Evolutionary conservation across 1,140 invertebrate genomes (phyloP).

Genomic region (Philotrypesis tridentata): DNA sequence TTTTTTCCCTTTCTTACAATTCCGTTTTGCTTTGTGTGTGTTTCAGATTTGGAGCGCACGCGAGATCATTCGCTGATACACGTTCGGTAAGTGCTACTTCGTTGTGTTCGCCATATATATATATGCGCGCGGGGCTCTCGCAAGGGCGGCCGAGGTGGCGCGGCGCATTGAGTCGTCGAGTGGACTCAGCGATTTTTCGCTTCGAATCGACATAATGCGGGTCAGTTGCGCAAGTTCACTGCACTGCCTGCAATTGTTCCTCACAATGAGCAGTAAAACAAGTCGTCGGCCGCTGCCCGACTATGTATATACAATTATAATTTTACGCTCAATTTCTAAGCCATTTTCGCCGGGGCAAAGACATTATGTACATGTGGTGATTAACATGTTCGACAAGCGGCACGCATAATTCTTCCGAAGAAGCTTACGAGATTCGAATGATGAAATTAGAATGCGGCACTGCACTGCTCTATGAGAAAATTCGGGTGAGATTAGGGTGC

Average conservation of each 20-base stretch:
- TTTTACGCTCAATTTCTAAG: not conserved
- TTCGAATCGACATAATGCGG: no score
- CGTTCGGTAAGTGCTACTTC: conserved; percentile 3
- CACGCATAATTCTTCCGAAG: not conserved
- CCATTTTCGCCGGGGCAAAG: not conserved
- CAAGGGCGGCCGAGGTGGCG: not conserved
- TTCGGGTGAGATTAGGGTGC: not conserved
- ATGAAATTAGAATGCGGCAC: no score
- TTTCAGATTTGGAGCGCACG: conserved; percentile 17
- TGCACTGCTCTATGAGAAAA: not conserved
- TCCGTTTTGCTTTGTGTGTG: not conserved
- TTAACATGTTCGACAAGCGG: not conserved
- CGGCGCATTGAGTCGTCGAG: no score
- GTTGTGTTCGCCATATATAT: no score
- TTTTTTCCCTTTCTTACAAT: not conserved
- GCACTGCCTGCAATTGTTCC: not conserved
- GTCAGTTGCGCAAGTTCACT: not conserved
- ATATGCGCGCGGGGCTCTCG: not conserved
- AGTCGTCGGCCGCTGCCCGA: not conserved
- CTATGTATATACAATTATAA: no score
- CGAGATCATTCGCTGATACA: conserved; percentile 12
- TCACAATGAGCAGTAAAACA: not conserved
- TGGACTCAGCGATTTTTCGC: no score
- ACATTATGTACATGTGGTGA: no score
- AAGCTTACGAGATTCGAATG: not conserved